These are phyloP conservation scores for Pantala flavescens DNA, from an alignment of 1,140 invertebrate species.

Conservation along the genomic window DNA sequence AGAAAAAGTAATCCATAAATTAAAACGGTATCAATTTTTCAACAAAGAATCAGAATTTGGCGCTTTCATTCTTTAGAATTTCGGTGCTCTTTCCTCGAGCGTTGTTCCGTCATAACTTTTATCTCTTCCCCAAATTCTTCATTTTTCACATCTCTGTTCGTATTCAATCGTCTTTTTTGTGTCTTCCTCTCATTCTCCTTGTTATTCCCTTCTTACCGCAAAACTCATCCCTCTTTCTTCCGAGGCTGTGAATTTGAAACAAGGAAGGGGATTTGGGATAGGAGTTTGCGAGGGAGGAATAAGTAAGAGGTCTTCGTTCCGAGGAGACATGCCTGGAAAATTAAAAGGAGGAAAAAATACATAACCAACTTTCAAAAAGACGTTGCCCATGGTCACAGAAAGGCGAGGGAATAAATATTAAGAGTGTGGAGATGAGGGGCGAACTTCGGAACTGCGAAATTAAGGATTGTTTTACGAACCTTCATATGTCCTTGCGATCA, in stretches of 20 bases:
- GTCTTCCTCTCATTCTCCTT: neutral
- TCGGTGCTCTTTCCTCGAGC: too few species aligned
- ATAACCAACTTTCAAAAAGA: neutral
- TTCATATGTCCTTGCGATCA: too few species aligned
- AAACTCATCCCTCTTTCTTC: neutral
- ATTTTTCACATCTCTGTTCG: too few species aligned
- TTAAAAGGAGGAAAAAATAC: neutral
- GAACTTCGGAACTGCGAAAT: too few species aligned
- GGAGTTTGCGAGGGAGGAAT: conserved; percentile 3
- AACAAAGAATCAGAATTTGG: too few species aligned
- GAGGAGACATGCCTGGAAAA: neutral
- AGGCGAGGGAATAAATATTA: conserved; percentile 1
- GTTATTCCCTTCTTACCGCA: neutral
- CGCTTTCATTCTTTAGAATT: too few species aligned
- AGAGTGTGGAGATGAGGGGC: neutral
- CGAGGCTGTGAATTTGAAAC: conserved; percentile 3
- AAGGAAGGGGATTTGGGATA: neutral
- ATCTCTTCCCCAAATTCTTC: too few species aligned
- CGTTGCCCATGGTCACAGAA: neutral
- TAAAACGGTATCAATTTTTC: too few species aligned
- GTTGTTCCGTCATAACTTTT: too few species aligned
- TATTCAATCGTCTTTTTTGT: too few species aligned
- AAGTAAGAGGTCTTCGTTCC: conserved; percentile 8
- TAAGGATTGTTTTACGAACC: too few species aligned
- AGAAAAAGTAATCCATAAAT: too few species aligned